phyloP scores from a whole-genome alignment of 2,888 invertebrate species.

The Melinopterus prodromus region DNA sequence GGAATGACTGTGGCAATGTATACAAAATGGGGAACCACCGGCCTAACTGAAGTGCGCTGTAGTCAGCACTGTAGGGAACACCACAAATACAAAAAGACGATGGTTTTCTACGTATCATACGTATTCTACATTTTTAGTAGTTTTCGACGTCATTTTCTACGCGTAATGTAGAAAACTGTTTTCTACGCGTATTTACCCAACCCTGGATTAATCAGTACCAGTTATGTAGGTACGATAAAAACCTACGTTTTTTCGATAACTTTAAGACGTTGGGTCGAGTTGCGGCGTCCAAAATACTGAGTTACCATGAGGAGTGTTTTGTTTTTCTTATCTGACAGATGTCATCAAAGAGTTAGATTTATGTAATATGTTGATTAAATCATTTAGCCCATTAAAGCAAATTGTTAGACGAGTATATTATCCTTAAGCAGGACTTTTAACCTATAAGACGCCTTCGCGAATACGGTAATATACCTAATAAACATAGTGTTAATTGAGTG shows the following conservation, averaged over 20 bases:
- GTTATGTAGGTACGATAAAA: background rate
- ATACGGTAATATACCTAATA: background rate
- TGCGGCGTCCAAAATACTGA: background rate
- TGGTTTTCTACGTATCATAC: too few species aligned
- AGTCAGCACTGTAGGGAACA: too few species aligned
- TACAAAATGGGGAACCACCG: too few species aligned
- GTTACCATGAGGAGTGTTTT: background rate
- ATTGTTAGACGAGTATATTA: background rate
- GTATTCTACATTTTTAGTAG: too few species aligned
- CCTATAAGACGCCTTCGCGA: slow-evolving; percentile 4
- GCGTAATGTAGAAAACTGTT: too few species aligned
- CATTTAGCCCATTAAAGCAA: background rate
- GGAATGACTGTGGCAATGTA: too few species aligned
- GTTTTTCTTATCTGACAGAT: slow-evolving; percentile 4
- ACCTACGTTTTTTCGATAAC: background rate
- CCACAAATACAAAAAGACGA: too few species aligned
- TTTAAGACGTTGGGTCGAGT: background rate
- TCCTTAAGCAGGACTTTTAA: background rate
- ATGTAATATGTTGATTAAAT: background rate
- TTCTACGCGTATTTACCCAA: too few species aligned
- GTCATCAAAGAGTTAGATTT: slow-evolving; percentile 4
- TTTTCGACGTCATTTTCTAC: too few species aligned
- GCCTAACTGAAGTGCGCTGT: too few species aligned
- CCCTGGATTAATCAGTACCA: background rate
- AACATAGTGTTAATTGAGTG: background rate